phyloP scores from a whole-genome alignment of 2,113 vertebrate species.

The Gallinago paraguaiae region DNA sequence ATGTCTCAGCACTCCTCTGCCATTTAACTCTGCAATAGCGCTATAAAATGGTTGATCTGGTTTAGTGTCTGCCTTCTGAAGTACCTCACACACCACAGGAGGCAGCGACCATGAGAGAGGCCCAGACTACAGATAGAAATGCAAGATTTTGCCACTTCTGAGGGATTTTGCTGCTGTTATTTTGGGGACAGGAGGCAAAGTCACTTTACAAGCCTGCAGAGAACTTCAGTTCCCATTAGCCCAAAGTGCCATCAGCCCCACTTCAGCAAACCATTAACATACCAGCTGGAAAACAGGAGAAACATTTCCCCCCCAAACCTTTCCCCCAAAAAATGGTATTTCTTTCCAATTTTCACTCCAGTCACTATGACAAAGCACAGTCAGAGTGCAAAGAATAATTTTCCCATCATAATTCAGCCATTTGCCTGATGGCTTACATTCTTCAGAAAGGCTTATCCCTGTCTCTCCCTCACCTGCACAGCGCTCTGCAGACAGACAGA shows the following conservation, averaged over 20 bases:
- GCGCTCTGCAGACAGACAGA: not conserved
- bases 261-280: not conserved
- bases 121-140: not conserved
- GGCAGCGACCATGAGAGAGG: not conserved
- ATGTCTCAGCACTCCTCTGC: not conserved
- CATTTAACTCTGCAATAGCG: constrained; percentile 12
- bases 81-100: not conserved
- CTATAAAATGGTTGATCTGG: constrained; percentile 34
- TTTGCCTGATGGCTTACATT: not conserved
- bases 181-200: not conserved
- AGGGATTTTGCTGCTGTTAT: not conserved
- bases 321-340: not conserved
- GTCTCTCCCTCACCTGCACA: not conserved
- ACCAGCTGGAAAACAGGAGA: not conserved
- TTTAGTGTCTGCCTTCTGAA: not conserved
- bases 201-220: not conserved
- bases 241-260: not conserved
- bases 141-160: not conserved
- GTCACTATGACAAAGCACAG: not conserved
- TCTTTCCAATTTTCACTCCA: not conserved
- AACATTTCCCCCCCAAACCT: not conserved
- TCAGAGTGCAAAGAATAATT: not conserved
- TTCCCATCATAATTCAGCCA: not conserved
- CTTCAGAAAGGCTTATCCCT: not conserved
- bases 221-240: not conserved